phyloP scores from a whole-genome alignment of 2,113 vertebrate genomes.

The rabbit (Oryctolagus cuniculus) region mOryCun1.1 NC_091443.1:35867501-35868000 shows the following conservation, averaged over 20 bases:
- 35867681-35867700: conserved; percentile 39
- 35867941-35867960: conserved; percentile 10
- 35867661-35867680: neutral
- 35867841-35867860: neutral
- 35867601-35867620: neutral
- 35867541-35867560: neutral
- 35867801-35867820: neutral
- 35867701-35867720: neutral
- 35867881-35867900: neutral
- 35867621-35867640: neutral
- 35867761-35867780: neutral
- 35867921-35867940: conserved; percentile 21
- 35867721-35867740: conserved; percentile 1
- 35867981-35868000: conserved; percentile 20
- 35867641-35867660: neutral
- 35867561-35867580: neutral
- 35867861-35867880: neutral
- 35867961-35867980: neutral
- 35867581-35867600: neutral
- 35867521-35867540: neutral
- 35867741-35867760: neutral
- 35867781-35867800: neutral
- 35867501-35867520: neutral
- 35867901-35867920: neutral
- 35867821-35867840: neutral